A percentile compares a stretch with the other conserved stretches of the same genome.
phyloP scores from a whole-genome alignment of 2,888 invertebrate genomes.

The Lycia hirtaria region DNA sequence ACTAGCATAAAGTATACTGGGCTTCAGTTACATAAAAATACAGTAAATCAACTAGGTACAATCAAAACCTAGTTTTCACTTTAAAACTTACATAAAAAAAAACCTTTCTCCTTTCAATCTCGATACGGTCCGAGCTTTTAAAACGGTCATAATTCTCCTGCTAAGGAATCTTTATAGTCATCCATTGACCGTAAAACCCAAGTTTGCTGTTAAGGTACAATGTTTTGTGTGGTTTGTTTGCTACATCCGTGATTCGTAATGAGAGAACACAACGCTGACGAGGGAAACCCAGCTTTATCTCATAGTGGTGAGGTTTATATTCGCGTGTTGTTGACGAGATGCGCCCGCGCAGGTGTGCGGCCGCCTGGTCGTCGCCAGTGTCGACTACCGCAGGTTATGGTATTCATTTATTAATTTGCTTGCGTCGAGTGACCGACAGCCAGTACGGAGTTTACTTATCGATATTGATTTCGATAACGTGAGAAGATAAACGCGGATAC shows the following conservation, averaged over 20 bases:
- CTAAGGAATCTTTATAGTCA: conserved; percentile 68
- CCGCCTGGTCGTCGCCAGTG: conserved; percentile 79
- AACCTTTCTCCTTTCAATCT: conserved; percentile 38
- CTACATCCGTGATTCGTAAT: conserved; percentile 83
- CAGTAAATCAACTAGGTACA: too few species aligned
- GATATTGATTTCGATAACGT: conserved; percentile 30
- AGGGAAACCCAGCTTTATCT: conserved; percentile 36
- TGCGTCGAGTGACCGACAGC: conserved; percentile 72
- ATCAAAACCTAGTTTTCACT: not conserved
- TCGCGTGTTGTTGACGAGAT: conserved; percentile 57
- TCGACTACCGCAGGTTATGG: conserved; percentile 77
- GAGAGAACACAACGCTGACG: conserved; percentile 56
- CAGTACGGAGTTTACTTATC: conserved; percentile 56
- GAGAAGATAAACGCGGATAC: conserved; percentile 12
- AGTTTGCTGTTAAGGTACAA: conserved; percentile 78
- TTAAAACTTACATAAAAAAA: conserved; percentile 4
- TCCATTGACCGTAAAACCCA: conserved; percentile 71
- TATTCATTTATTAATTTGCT: conserved; percentile 84
- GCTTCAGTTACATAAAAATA: too few species aligned
- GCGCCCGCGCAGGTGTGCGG: conserved; percentile 81
- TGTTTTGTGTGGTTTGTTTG: conserved; percentile 83
- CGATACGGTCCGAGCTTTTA: conserved; percentile 45
- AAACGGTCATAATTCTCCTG: conserved; percentile 63
- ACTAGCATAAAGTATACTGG: too few species aligned
- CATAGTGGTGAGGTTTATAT: conserved; percentile 37